Evolutionary conservation across 1,140 invertebrate species (phyloP), one percentile per base, ranked within the genome.

Genomic region (Bicyclus anynana): DNA sequence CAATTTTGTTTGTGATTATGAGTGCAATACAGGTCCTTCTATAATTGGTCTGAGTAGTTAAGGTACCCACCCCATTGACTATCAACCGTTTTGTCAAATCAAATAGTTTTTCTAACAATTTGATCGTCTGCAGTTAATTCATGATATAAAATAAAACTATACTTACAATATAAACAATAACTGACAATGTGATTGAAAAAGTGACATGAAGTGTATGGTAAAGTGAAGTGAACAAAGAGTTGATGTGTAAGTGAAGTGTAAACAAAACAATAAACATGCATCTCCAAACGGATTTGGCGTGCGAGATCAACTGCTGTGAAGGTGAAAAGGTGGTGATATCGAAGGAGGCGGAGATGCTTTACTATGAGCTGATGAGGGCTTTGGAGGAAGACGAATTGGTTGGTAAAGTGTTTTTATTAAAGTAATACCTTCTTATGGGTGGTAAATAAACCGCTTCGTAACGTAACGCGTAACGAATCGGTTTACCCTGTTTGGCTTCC

Each of bases 281-380:
- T 66, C 61, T 85, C 13, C 78, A 78, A 62, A 76, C 73, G 57
- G 84, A 87, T 44, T 48, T 87, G 23, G 52, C 74, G 23, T 74
- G 74, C 33, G 82, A 85, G 14, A 78, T 83, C 40, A 59, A 70
- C 23, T 71, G 74, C 58, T 75, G 77, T 47, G 75, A 80, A 5
- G 57, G 67, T 46, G 80, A 89, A 57, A 89, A 88, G 73, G 46
- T 85, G 17, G 80, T 87, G 71, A 80, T 81, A 20, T 87, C 87
- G 5, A 73, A 82, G 53, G 87, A 89, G 54, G 87, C 87, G 4
- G 86, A 89, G 65, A 72, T 89, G 77, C 74, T 89, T 46, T 89
- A 89, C 46, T 89, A 89, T 58, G 87, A 89, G 68, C 79, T 89
- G 38, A 86, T 89, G 54, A 77, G 63, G 21, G 87, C 87, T 12